Conservation (phyloP, 1,140 invertebrate species). For the Sminthurinus signatus region DNA sequence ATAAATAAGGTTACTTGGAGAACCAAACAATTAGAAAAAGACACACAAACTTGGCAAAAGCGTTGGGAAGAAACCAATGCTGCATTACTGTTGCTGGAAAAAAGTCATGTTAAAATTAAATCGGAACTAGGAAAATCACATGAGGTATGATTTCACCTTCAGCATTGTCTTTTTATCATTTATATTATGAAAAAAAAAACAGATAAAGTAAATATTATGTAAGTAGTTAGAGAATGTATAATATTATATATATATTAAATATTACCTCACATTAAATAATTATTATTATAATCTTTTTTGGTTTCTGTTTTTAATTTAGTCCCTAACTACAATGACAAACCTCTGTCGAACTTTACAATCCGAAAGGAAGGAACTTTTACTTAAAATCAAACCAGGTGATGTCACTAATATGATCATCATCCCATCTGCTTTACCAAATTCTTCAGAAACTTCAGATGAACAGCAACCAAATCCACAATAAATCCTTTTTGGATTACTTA, state of each 20-base stretch:
- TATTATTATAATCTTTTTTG: no score
- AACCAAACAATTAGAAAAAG: constrained; percentile 36
- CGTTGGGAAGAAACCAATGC: constrained; percentile 35
- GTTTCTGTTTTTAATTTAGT: no score
- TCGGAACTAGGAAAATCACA: constrained; percentile 25
- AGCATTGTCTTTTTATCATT: no score
- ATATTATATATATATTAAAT: no score
- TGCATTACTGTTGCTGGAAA: constrained; percentile 21
- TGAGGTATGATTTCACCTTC: no score
- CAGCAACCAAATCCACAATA: no score
- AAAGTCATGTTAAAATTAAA: constrained; percentile 30
- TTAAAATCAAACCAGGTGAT: constrained; percentile 41
- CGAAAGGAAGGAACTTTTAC: constrained; percentile 32
- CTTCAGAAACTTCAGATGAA: no score
- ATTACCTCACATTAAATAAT: no score
- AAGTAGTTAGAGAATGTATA: not conserved
- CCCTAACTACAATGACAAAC: constrained; percentile 26
- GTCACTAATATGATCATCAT: constrained; percentile 42
- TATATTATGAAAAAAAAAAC: no score
- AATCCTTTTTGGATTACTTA: no score
- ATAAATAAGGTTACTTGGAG: constrained; percentile 34
- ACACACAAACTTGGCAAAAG: constrained; percentile 34
- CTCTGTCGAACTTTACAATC: constrained; percentile 34
- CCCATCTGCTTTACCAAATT: no score
- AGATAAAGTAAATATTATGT: no score